Evolutionary conservation across 2,888 invertebrate genomes (phyloP).

Genomic region (Stenoptilia bipunctidactyla): DNA sequence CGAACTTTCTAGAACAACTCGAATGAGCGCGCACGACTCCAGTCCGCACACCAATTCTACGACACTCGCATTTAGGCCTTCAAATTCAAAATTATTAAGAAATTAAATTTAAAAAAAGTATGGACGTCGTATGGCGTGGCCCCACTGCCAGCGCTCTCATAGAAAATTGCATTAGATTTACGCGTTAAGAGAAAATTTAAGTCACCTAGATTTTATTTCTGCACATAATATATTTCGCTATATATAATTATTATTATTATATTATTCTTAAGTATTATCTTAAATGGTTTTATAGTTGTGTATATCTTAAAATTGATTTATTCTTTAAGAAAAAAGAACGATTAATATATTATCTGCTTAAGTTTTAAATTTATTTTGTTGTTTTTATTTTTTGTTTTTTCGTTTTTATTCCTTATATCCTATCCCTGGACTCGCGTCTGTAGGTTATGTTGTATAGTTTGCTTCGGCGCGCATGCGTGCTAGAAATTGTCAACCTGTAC

Average conservation of each 20-base stretch:
- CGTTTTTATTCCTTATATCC: slow-evolving; percentile 42
- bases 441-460: slow-evolving; percentile 37
- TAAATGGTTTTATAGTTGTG: slow-evolving; percentile 71
- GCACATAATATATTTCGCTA: slow-evolving; percentile 72
- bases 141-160: slow-evolving; percentile 46
- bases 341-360: slow-evolving; percentile 72
- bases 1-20: slow-evolving; percentile 98
- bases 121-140: slow-evolving; percentile 58
- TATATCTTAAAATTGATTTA: slow-evolving; percentile 70
- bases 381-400: slow-evolving; percentile 49
- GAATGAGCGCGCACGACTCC: slow-evolving; percentile 74
- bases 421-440: slow-evolving; percentile 29
- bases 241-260: slow-evolving; percentile 71
- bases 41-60: slow-evolving; percentile 73
- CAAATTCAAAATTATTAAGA: slow-evolving; percentile 75
- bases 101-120: slow-evolving; percentile 64
- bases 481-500: slow-evolving; percentile 65
- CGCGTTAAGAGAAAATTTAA: slow-evolving; percentile 66
- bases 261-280: slow-evolving; percentile 67
- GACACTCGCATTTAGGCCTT: slow-evolving; percentile 78
- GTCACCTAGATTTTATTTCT: slow-evolving; percentile 72
- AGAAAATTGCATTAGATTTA: slow-evolving; percentile 67
- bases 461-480: slow-evolving; percentile 34
- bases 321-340: slow-evolving; percentile 65
- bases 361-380: slow-evolving; percentile 61